A percentile compares a stretch with the other conserved stretches of the same genome.
Conservation (phyloP, 2,797 vertebrate genomes). For the Pseudochirops corinnae region DNA sequence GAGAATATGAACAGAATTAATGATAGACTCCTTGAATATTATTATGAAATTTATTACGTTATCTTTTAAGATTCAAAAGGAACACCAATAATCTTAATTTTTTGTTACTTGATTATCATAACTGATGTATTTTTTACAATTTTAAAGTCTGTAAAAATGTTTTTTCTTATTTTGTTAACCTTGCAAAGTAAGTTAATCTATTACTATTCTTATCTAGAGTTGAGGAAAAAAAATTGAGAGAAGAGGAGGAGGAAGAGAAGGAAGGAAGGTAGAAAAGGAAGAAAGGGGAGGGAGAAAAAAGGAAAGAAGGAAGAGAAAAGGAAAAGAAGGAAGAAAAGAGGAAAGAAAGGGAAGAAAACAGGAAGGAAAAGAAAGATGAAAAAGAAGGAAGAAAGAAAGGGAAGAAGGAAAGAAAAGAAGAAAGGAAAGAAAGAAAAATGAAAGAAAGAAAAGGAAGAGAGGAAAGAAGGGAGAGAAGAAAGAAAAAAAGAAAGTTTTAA, state of each 20-base stretch:
- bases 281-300: background rate
- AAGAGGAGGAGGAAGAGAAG: background rate
- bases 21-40: constrained; percentile 16
- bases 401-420: no score
- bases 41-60: background rate
- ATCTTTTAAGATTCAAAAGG: background rate
- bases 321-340: no score
- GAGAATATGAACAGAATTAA: constrained; percentile 45
- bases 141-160: background rate
- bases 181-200: background rate
- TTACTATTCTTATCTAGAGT: background rate
- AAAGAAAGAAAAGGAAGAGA: no score
- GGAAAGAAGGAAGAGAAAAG: no score
- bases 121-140: background rate
- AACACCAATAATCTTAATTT: background rate
- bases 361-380: no score
- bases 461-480: no score
- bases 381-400: no score
- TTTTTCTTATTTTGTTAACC: background rate
- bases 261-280: background rate
- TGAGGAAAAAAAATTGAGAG: background rate
- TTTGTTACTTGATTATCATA: background rate
- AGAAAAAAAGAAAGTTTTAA: no score
- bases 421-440: no score
- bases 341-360: no score